phyloP scores from a whole-genome alignment of 2,888 invertebrate species.

The Phyllotreta striolata region DNA sequence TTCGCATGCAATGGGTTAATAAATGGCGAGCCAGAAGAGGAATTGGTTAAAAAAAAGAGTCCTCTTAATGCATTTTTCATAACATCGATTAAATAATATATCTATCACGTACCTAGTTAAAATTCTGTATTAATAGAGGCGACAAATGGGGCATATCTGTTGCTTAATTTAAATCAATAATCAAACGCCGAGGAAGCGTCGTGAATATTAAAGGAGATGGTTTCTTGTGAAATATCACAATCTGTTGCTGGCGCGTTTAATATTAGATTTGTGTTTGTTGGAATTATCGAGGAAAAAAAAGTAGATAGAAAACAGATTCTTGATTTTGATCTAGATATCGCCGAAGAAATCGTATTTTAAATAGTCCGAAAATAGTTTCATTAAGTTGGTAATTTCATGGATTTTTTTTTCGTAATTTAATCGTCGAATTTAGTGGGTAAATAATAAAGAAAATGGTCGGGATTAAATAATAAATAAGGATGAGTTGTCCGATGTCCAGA shows the following conservation, averaged over 20 bases:
- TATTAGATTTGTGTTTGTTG: slow-evolving; percentile 6
- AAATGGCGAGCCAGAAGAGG: too few relatives aligned
- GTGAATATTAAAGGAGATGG: slow-evolving; percentile 15
- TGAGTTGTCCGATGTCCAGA: slow-evolving; percentile 2
- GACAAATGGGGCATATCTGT: slow-evolving; percentile 21
- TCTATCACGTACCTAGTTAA: slow-evolving; percentile 3
- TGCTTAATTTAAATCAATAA: slow-evolving; percentile 24
- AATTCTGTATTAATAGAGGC: slow-evolving; percentile 22
- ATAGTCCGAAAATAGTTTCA: too few relatives aligned
- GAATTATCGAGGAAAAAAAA: background rate
- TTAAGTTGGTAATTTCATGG: background rate
- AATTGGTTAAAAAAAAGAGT: too few relatives aligned
- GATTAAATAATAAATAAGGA: slow-evolving; percentile 16
- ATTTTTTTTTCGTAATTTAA: too few relatives aligned
- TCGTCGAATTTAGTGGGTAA: background rate
- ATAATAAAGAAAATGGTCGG: background rate
- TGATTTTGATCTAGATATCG: too few relatives aligned
- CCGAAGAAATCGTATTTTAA: too few relatives aligned
- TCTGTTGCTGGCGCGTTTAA: background rate
- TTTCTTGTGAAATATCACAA: slow-evolving; percentile 14
- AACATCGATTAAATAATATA: too few relatives aligned
- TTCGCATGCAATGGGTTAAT: too few relatives aligned
- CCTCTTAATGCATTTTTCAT: too few relatives aligned
- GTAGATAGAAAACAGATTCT: background rate
- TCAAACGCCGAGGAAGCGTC: slow-evolving; percentile 12